phyloP scores from a whole-genome alignment of 2,888 invertebrate genomes.

The Melipona beecheii region DNA sequence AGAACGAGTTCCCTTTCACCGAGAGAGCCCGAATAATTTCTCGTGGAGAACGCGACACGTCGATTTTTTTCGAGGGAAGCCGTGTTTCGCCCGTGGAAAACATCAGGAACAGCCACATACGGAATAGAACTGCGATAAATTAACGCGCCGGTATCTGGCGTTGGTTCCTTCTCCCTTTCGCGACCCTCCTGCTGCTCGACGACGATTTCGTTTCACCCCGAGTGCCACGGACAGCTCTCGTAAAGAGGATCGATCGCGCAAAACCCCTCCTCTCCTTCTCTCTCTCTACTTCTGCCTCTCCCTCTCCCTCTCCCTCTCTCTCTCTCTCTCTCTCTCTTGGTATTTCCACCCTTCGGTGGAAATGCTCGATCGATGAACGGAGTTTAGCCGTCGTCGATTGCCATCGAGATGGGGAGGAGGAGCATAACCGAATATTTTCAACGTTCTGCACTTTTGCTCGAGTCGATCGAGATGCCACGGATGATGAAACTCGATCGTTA shows the following conservation, averaged over 20 bases:
- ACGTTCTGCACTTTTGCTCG: background rate
- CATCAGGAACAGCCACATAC: background rate
- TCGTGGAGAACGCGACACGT: too few species aligned
- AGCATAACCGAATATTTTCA: background rate
- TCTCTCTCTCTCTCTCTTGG: background rate
- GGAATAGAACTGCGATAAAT: slow-evolving; percentile 2
- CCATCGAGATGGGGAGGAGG: background rate
- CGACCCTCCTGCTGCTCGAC: slow-evolving; percentile 6
- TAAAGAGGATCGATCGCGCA: slow-evolving; percentile 47
- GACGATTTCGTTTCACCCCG: slow-evolving; percentile 45
- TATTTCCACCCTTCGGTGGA: background rate
- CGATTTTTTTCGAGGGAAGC: too few species aligned
- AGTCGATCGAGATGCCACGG: background rate
- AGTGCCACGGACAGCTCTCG: slow-evolving; percentile 39
- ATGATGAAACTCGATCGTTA: background rate
- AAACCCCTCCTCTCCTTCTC: background rate
- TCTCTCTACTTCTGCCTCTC: background rate
- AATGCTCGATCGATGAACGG: slow-evolving; percentile 1
- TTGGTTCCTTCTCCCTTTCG: background rate
- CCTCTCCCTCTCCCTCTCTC: background rate
- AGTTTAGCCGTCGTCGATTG: slow-evolving; percentile 2
- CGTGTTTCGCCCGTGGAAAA: too few species aligned
- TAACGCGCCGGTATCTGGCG: slow-evolving; percentile 6
- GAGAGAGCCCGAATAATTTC: too few species aligned
- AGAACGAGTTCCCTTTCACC: too few species aligned